These are phyloP conservation scores for Anguilla megastoma DNA, from an alignment of 2,797 vertebrate genomes.

Conservation along the genomic window DNA sequence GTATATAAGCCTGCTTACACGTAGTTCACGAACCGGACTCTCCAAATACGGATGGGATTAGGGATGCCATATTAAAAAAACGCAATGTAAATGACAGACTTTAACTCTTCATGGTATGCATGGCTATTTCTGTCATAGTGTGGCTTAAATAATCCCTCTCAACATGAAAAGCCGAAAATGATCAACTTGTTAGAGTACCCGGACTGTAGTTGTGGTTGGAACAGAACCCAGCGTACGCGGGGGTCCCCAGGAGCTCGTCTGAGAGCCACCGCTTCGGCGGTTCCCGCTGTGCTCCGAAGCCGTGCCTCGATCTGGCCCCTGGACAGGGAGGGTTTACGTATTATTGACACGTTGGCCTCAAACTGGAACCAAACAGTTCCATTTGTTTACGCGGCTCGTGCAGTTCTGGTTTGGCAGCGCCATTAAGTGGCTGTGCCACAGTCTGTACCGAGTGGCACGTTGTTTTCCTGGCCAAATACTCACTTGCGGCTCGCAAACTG, in stretches of 20 bases:
- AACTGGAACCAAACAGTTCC: not conserved
- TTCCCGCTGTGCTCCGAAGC: not conserved
- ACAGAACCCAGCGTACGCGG: not conserved
- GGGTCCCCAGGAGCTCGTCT: not conserved
- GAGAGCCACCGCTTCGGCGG: not conserved
- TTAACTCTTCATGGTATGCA: no score
- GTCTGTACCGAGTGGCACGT: not conserved
- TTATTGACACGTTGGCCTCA: not conserved
- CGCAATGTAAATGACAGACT: no score
- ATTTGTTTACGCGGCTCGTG: not conserved
- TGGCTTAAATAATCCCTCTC: no score
- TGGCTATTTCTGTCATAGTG: no score
- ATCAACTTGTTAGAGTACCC: not conserved
- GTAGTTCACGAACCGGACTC: no score
- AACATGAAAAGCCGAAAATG: not conserved
- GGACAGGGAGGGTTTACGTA: no score
- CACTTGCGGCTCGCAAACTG: not conserved
- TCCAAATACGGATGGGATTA: no score
- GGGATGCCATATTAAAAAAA: no score
- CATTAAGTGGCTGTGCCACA: not conserved
- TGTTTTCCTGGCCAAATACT: not conserved
- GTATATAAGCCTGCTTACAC: no score
- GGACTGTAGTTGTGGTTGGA: not conserved
- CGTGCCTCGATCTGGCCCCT: no score
- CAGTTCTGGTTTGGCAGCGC: not conserved